Evolutionary conservation across 2,888 invertebrate genomes (phyloP), one percentile per base, ranked within the genome.

Genomic region (Caenorhabditis afra): DNA sequence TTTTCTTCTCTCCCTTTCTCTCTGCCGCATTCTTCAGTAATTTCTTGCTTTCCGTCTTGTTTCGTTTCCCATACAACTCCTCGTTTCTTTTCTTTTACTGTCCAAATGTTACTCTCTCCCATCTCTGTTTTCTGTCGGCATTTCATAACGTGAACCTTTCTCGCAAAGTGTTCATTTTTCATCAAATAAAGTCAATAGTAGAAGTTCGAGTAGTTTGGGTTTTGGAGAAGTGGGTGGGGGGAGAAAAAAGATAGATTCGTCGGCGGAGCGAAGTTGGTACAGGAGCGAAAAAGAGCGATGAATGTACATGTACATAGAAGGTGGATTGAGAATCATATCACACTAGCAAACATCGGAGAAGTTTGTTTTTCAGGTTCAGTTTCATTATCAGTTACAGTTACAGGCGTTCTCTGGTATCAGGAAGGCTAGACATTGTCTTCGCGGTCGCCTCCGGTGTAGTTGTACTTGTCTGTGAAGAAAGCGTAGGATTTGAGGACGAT

Each of bases 401-500:
- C n/a, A n/a, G n/a, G n/a, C n/a, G n/a, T n/a, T n/a, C n/a, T n/a
- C 14, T 18, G 12, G 16, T 57, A 4, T 10, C 29, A n/a, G 14
- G 3, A 12, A 41, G 3, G 29, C 29, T 41, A 84, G 18, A 85
- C 81, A 57, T 81, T 83, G 3, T 79, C 85, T 55, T 82, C 85
- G 3, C 83, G 81, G 58, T 85, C 79, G 35, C 78, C 82, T n/a
- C 85, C 83, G 50, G 80, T 85, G 68, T 81, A 85, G 67, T 82
- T 79, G 67, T 85, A 82, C 55, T 85, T 85, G 74, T 85, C 83
- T 52, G 76, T 81, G 71, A 82, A 67, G 39, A 76, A 85, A 1
- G 83, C 79, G 59, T 82, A 83, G 23, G 81, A 80, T 58, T 82
- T 82, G 35, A 83, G 76, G 23, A 80, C 82, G 23, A 85, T 78